Conservation (phyloP, 2,797 vertebrate genomes). For the Lacerta bilineata region DNA sequence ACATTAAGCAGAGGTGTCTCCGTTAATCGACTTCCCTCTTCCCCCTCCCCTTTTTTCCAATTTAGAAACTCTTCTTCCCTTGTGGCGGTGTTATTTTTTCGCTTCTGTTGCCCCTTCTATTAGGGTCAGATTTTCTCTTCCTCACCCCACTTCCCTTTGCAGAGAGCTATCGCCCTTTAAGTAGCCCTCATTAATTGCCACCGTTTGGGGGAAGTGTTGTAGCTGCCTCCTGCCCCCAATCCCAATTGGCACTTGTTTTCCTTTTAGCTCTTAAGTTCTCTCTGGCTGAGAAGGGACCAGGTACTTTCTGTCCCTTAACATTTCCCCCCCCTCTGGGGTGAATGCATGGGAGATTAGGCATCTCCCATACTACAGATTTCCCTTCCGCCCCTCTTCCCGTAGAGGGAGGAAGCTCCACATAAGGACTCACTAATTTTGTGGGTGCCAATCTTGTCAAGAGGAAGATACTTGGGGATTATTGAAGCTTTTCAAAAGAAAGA, state of each 20-base stretch:
- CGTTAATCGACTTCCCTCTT: not conserved
- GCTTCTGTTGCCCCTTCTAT: too few relatives aligned
- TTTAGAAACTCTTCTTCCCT: not conserved
- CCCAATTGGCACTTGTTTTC: not conserved
- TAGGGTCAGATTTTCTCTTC: not conserved
- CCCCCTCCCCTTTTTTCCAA: not conserved
- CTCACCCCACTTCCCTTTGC: not conserved
- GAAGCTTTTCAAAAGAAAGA: not conserved
- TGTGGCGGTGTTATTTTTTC: too few relatives aligned
- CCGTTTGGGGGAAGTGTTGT: not conserved
- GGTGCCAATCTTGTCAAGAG: not conserved
- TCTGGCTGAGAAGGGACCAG: not conserved
- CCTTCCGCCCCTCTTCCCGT: fast-evolving
- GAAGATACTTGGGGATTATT: not conserved
- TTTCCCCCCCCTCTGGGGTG: too few relatives aligned
- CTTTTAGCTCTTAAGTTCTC: too few relatives aligned
- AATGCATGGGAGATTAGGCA: not conserved
- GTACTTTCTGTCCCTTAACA: too few relatives aligned
- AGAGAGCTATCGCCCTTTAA: not conserved
- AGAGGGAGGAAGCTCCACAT: not conserved
- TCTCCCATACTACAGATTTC: too few relatives aligned
- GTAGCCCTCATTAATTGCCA: not conserved
- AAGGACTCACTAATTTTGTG: not conserved
- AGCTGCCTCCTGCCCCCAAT: not conserved
- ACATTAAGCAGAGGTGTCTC: not conserved